A percentile compares a stretch with the other conserved stretches of the same genome.
Conservation (phyloP, 2,888 invertebrate species). For the Galeruca laticollis region DNA sequence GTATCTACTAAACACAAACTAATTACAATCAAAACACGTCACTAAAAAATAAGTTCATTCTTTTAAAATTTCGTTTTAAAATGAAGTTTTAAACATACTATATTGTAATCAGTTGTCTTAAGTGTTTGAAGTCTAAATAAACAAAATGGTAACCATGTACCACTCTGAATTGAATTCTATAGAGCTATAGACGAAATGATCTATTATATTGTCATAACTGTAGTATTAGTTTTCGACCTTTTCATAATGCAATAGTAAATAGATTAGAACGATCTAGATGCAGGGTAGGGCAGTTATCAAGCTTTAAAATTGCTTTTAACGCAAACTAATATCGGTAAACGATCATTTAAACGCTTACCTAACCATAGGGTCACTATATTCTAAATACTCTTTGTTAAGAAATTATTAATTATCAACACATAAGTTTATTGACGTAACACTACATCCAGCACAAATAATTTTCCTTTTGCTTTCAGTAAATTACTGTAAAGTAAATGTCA, state of each 20-base stretch:
- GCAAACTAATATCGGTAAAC: neutral
- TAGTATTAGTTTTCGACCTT: neutral
- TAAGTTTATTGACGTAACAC: conserved; percentile 33
- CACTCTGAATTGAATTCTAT: neutral
- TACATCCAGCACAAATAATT: conserved; percentile 24
- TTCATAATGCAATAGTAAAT: neutral
- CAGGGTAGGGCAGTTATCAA: conserved; percentile 23
- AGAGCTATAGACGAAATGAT: neutral
- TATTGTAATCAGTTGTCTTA: no score
- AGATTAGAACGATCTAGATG: conserved; percentile 12
- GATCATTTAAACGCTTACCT: conserved; percentile 13
- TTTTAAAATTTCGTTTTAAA: no score
- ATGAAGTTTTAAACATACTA: neutral
- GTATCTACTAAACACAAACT: no score
- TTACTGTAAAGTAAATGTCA: conserved; percentile 17
- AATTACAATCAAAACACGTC: no score
- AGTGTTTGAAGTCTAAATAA: neutral
- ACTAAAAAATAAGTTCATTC: no score
- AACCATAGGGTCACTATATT: conserved; percentile 15
- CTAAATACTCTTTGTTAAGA: neutral
- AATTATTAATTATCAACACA: conserved; percentile 26
- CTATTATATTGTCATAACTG: neutral
- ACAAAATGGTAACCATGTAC: conserved; percentile 5
- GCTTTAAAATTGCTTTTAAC: neutral
- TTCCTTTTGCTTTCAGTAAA: conserved; percentile 24